Percentiles rank a stretch among this genome's conserved stretches.
These are phyloP conservation scores for Oreochromis aureus DNA, from an alignment of 2,113 vertebrate genomes.

Conservation along the genomic window DNA sequence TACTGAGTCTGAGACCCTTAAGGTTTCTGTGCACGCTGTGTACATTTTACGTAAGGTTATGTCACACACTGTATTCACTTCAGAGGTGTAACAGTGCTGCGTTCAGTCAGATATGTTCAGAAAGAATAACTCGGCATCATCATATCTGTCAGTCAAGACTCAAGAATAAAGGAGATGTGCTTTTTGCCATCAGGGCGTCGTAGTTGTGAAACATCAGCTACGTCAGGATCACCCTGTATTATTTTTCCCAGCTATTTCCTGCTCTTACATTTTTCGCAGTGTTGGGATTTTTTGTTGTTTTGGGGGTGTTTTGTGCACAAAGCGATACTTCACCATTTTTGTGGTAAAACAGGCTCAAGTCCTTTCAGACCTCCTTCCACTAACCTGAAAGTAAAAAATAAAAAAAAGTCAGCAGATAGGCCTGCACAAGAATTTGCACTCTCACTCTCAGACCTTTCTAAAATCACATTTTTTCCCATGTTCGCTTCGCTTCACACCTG, in stretches of 20 bases:
- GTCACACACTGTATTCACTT: conserved; percentile 6
- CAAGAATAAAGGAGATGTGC: not conserved
- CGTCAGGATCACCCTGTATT: not conserved
- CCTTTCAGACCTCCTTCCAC: not conserved
- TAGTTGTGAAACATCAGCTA: not conserved
- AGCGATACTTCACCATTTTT: not conserved
- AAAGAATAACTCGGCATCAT: not conserved
- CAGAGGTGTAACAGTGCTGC: not conserved
- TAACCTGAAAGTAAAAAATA: not conserved
- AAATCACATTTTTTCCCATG: not conserved
- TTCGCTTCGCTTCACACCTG: not conserved
- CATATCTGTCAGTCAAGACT: not conserved
- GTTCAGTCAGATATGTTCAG: not conserved
- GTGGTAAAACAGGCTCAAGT: not conserved
- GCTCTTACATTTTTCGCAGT: rapidly evolving
- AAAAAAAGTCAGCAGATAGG: not conserved
- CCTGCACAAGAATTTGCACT: not conserved
- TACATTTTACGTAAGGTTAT: conserved; percentile 2
- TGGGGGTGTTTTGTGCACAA: not conserved
- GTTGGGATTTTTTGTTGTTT: not conserved
- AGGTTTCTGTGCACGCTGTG: not conserved
- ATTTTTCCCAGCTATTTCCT: not conserved
- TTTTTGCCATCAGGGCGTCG: not conserved
- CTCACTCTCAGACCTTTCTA: not conserved
- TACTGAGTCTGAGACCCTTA: not conserved